phyloP scores from a whole-genome alignment of 2,888 invertebrate genomes.

The Pseudococcus viburni region DNA sequence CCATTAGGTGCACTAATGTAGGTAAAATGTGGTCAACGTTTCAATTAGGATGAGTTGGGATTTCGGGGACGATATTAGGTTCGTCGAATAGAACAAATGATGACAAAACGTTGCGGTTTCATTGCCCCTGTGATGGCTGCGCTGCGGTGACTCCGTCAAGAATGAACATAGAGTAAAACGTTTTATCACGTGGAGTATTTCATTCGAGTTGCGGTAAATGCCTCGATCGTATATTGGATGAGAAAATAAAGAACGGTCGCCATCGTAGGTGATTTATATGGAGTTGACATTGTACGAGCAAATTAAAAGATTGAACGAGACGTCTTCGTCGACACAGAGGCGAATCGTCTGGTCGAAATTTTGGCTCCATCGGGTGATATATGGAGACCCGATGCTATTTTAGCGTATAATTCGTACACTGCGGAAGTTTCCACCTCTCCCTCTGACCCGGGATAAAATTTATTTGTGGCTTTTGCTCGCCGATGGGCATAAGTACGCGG shows the following conservation, averaged over 20 bases:
- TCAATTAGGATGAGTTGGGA: slow-evolving; percentile 1
- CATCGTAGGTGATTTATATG: slow-evolving; percentile 15
- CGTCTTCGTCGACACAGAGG: background rate
- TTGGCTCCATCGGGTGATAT: background rate
- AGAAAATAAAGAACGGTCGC: background rate
- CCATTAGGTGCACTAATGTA: background rate
- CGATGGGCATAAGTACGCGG: background rate
- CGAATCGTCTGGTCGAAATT: background rate
- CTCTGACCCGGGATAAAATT: background rate
- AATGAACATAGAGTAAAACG: background rate
- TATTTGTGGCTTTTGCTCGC: background rate
- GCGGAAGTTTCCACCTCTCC: background rate
- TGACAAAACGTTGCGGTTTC: slow-evolving; percentile 41
- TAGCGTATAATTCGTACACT: background rate
- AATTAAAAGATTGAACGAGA: slow-evolving; percentile 5
- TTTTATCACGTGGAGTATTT: background rate
- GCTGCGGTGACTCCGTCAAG: background rate
- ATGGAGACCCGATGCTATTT: background rate
- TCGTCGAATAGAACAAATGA: background rate
- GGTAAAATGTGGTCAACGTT: slow-evolving; percentile 41
- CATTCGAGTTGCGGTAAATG: background rate
- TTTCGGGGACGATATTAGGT: background rate
- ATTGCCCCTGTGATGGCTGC: background rate
- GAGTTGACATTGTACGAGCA: background rate
- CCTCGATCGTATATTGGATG: background rate